phyloP scores from a whole-genome alignment of 2,113 vertebrate species.

The Corythornis cristatus region DNA sequence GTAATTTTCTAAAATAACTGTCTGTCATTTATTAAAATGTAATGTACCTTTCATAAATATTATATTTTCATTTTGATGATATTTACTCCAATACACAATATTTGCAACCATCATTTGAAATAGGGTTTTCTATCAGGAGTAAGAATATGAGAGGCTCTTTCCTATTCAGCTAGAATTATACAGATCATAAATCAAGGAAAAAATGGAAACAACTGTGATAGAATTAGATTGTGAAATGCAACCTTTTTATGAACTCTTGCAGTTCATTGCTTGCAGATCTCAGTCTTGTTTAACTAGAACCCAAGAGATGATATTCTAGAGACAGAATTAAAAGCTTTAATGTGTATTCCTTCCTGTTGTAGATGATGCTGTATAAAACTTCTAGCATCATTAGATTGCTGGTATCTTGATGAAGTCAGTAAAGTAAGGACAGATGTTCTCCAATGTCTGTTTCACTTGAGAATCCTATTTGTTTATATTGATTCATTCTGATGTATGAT shows the following conservation, averaged over 20 bases:
- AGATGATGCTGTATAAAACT: neutral
- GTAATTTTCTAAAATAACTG: neutral
- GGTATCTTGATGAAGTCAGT: neutral
- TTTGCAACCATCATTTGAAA: neutral
- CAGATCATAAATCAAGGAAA: constrained; percentile 2
- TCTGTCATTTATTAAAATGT: neutral
- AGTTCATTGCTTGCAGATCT: constrained; percentile 35
- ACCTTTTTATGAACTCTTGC: constrained; percentile 63
- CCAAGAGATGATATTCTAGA: neutral
- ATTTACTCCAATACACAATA: neutral
- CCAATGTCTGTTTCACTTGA: neutral
- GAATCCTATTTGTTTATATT: neutral
- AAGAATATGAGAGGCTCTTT: neutral
- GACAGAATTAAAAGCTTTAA: neutral
- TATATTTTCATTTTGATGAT: neutral
- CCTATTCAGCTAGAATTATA: neutral
- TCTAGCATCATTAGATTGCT: neutral
- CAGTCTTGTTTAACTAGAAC: constrained; percentile 47
- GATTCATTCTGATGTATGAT: neutral
- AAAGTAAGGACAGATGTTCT: neutral
- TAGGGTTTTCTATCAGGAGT: neutral
- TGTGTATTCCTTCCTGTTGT: neutral
- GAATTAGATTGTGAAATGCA: constrained; percentile 22
- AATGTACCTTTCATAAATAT: neutral
- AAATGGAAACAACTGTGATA: constrained; percentile 57